Percentiles rank a stretch among this genome's conserved stretches.
Conservation (phyloP, 1,140 invertebrate genomes). For the Bombyx mori region ASM3026992v2 NC_085118.1:5883501-5884000, state of each 20-base stretch:
- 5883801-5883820: slow-evolving; percentile 46
- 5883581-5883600: too few relatives aligned
- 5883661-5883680: slow-evolving; percentile 10
- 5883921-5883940: not conserved
- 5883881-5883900: slow-evolving; percentile 20
- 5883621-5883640: not conserved
- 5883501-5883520: too few relatives aligned
- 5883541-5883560: too few relatives aligned
- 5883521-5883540: too few relatives aligned
- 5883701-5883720: slow-evolving; percentile 48
- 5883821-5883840: slow-evolving; percentile 31
- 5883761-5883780: slow-evolving; percentile 60
- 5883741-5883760: slow-evolving; percentile 52
- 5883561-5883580: too few relatives aligned
- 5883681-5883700: slow-evolving; percentile 54
- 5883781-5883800: slow-evolving; percentile 44
- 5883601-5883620: too few relatives aligned
- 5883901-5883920: slow-evolving; percentile 15
- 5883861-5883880: slow-evolving; percentile 20
- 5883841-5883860: slow-evolving; percentile 52
- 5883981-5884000: too few relatives aligned
- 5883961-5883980: too few relatives aligned
- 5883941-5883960: too few relatives aligned
- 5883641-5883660: not conserved
- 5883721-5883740: slow-evolving; percentile 40